Evolutionary conservation across 2,797 vertebrate species (phyloP).

Genomic region (Cyprinella venusta): DNA sequence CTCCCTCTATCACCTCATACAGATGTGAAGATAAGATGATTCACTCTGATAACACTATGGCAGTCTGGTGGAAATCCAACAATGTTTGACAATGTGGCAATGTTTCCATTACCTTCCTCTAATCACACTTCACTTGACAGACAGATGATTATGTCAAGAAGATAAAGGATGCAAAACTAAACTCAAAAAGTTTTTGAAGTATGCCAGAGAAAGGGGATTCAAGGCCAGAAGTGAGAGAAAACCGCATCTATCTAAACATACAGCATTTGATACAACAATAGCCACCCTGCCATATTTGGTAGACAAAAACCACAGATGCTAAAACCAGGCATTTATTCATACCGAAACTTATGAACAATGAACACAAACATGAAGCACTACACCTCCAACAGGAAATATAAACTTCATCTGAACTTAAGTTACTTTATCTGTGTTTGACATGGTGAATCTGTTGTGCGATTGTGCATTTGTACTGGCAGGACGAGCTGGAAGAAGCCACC

Average conservation of each 20-base stretch:
- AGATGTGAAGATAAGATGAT: constrained; percentile 20
- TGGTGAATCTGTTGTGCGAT: not conserved
- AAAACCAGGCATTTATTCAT: not conserved
- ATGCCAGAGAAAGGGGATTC: not conserved
- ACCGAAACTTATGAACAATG: not conserved
- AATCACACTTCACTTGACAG: not conserved
- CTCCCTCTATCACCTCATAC: not conserved
- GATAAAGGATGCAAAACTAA: not conserved
- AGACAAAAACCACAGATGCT: constrained; percentile 4
- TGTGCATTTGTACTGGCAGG: constrained; percentile 30
- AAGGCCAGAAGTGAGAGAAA: not conserved
- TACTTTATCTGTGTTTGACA: not conserved
- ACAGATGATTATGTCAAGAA: not conserved
- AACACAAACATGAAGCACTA: not conserved
- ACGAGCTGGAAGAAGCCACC: constrained; percentile 51
- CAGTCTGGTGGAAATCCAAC: not conserved
- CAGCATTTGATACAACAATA: constrained; percentile 4
- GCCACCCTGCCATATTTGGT: constrained; percentile 7
- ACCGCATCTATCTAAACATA: not conserved
- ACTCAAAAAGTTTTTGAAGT: not conserved
- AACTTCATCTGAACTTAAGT: not conserved
- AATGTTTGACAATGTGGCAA: not conserved
- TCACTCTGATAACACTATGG: not conserved
- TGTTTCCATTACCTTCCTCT: not conserved
- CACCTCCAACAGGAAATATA: not conserved